Conservation (phyloP, 2,888 invertebrate species). For the Ectemnius lituratus region DNA sequence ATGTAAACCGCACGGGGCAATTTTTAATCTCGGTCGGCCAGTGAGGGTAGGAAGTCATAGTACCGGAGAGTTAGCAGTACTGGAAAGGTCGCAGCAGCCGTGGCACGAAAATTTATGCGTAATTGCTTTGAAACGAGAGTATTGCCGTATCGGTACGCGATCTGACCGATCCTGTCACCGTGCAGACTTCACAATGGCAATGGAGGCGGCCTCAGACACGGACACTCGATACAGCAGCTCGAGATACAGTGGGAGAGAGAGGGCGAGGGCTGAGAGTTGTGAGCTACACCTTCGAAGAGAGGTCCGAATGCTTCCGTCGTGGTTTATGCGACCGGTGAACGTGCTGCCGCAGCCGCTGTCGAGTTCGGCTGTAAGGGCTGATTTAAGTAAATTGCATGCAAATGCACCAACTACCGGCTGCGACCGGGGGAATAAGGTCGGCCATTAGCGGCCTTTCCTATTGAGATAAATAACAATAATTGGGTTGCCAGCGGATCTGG, state of each 20-base stretch:
- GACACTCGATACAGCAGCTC: slow-evolving; percentile 44
- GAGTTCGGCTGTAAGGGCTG: slow-evolving; percentile 50
- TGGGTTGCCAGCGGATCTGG: slow-evolving; percentile 50
- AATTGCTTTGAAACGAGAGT: slow-evolving; percentile 55
- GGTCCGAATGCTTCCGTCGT: slow-evolving; percentile 47
- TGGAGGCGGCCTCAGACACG: slow-evolving; percentile 11
- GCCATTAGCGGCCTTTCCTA: slow-evolving; percentile 57
- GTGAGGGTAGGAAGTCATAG: slow-evolving; percentile 28
- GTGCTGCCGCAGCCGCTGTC: slow-evolving; percentile 50
- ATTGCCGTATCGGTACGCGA: slow-evolving; percentile 54
- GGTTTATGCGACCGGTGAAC: slow-evolving; percentile 57
- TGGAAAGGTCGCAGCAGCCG: slow-evolving; percentile 42
- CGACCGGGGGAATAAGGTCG: slow-evolving; percentile 55
- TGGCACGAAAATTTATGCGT: slow-evolving; percentile 52
- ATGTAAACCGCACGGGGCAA: slow-evolving; percentile 1
- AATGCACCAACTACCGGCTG: slow-evolving; percentile 60
- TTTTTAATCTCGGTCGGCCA: background rate
- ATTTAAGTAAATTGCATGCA: slow-evolving; percentile 67
- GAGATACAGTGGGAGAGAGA: too few species aligned
- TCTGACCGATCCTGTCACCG: slow-evolving; percentile 58
- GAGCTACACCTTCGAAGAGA: slow-evolving; percentile 52
- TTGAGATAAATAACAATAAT: slow-evolving; percentile 61
- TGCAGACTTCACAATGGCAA: slow-evolving; percentile 29
- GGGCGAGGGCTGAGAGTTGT: too few species aligned
- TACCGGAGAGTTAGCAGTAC: slow-evolving; percentile 33